Conservation (phyloP, 2,797 vertebrate genomes). For the Hydrolagus colliei region DNA sequence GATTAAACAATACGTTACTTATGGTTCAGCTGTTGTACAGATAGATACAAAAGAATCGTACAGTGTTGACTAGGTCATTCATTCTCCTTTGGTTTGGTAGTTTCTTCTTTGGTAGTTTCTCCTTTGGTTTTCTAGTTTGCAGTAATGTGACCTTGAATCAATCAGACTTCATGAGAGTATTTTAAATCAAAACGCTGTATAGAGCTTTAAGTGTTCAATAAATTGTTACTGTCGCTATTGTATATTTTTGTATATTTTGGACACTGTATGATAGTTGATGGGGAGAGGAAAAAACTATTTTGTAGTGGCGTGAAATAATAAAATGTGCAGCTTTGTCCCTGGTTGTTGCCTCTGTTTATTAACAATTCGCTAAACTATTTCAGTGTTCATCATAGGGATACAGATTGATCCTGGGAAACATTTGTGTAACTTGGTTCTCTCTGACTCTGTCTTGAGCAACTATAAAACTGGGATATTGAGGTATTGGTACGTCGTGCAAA, state of each 20-base stretch:
- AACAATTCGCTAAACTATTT: not conserved
- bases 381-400: not conserved
- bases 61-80: not conserved
- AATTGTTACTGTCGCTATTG: constrained; percentile 41
- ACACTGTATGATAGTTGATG: constrained; percentile 62
- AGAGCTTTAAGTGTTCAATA: constrained; percentile 8
- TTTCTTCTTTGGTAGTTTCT: not conserved
- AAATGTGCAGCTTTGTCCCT: constrained; percentile 41
- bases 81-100: not conserved
- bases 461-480: not conserved
- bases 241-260: constrained; percentile 66
- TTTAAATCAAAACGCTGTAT: constrained; percentile 3
- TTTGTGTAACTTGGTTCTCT: not conserved
- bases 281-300: constrained; percentile 52
- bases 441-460: not conserved
- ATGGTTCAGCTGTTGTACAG: not conserved
- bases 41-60: too few relatives aligned
- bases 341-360: not conserved
- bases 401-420: not conserved
- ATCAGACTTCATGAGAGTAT: not conserved
- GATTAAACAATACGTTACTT: not conserved
- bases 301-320: constrained; percentile 73
- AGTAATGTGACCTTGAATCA: not conserved
- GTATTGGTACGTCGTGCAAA: too few relatives aligned
- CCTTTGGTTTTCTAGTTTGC: not conserved